Base-by-base conservation (phyloP, 2,797 vertebrate species). In the Cryptoprocta ferox region DNA sequence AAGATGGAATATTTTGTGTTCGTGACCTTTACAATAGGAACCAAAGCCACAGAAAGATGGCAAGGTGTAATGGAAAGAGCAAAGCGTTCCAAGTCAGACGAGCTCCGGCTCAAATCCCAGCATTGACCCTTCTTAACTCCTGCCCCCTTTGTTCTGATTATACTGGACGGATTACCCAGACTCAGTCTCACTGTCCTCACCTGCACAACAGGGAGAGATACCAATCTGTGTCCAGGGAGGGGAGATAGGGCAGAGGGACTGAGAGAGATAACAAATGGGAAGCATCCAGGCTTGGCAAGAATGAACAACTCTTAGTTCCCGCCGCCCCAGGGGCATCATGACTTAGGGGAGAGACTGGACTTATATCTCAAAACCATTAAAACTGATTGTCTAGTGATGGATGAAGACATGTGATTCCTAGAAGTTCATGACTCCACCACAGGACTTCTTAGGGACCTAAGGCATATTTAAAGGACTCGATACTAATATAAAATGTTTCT, bases 11-110 rank as follows among this genome's bases (percentile, higher is more conserved):
- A 2, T 61, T 53, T 59, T 56, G 18, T 45, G 39, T 14, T 16
- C 18, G 30, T 93, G 91, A 97, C 96, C 96, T 98, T 95, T 97
- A 30, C 94, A 91, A 76, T 3, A 45, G 73, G 79, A 92, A 70
- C 26, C 35, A 70, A 78, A 30, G 35, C 89, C 84, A 37, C 0
- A 42, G 66, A 45, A 94, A 92, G 79, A 37, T 9, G 59, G 61
- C 42, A 37, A 2, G 3, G 39, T 2, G 3, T 8, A 0, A 13
- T 1, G 0, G 59, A 66, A 80, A 66, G 37, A 12, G 28, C 35
- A 45, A 35, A 50, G 50, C 5, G 39, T 66, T 88, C 56, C 73
- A 15, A 82, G 39, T n/a, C 50, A 6, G 12, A 14, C 89, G 93
- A 85, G 48, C 68, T 24, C 16, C 16, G 48, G n/a, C 48, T 79